phyloP scores from a whole-genome alignment of 53 echinoderm and acorn worm genomes.

The Holothuria leucospilota region DNA sequence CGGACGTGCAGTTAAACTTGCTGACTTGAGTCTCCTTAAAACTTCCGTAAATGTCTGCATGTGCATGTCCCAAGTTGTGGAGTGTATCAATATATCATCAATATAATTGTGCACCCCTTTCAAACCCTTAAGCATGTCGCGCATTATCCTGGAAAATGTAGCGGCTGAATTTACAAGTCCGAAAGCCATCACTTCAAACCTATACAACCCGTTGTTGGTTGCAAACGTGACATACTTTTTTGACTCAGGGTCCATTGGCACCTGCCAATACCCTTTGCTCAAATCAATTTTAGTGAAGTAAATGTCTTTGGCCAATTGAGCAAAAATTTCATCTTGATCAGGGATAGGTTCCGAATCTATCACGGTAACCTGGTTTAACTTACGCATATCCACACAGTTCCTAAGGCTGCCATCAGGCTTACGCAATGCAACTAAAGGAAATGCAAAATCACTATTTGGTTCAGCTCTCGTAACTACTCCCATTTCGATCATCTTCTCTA shows the following conservation, averaged over 20 bases:
- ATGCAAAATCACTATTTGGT: constrained; percentile 57
- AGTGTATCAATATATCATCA: constrained; percentile 70
- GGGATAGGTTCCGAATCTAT: constrained; percentile 49
- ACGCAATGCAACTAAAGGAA: constrained; percentile 35
- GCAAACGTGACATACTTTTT: constrained; percentile 65
- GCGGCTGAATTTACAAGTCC: no score
- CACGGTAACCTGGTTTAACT: constrained; percentile 41
- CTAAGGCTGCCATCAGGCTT: constrained; percentile 53
- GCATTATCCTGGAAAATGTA: no score
- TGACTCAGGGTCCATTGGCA: constrained; percentile 49
- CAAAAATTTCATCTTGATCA: constrained; percentile 66
- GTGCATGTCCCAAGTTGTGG: constrained; percentile 66
- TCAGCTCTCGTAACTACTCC: no score
- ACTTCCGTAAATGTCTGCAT: constrained; percentile 50
- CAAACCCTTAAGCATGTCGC: constrained; percentile 57
- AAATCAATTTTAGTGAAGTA: constrained; percentile 66
- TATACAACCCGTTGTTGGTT: constrained; percentile 63
- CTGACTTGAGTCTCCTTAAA: constrained; percentile 45
- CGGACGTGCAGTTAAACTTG: constrained; percentile 54
- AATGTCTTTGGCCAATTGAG: constrained; percentile 48
- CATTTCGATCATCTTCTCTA: constrained; percentile 55
- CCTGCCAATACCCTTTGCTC: constrained; percentile 65
- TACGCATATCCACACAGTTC: constrained; percentile 58
- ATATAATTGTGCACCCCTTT: constrained; percentile 69
- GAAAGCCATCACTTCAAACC: constrained; percentile 76